Evolutionary conservation across 1,140 invertebrate species (phyloP), one percentile per base, ranked within the genome.

Genomic region (Tribolium madens): DNA sequence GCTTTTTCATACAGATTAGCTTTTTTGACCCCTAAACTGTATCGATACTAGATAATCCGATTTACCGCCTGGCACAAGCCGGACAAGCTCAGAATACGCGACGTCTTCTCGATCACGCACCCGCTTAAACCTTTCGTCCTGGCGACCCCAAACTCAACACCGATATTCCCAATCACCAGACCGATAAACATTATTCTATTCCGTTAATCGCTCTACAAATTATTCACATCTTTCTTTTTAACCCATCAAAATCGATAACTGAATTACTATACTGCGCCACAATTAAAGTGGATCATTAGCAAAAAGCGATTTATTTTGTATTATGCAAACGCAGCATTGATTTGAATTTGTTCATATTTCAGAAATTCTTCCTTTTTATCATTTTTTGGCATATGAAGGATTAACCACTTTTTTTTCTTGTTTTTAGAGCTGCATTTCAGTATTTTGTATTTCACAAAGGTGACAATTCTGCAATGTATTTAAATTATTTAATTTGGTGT

Each of bases 41-140:
- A 75, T 75, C 73, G 73, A 75, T 75, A 75, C 73, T 68, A 68
- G 53, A 31, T 75, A 75, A 75, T 75, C 73, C 52, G 73, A 75
- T 75, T 75, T 75, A 64, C 57, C 57, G 57, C 57, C 57, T 64
- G 57, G 57, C 57, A 64, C 57, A 64, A 64, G 57, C 57, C 57
- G 57, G 57, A 64, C 57, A 64, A 64, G 57, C 57, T 33, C 57
- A 64, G 57, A 64, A 64, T 64, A 64, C 57, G 33, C 33, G 57
- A 64, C 57, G 57, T 64, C 57, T 64, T 64, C 57, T 21, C 26
- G 6, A 64, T 64, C 57, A 64, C 57, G 57, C 57, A 64, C 21
- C 31, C 57, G 26, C 33, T 36, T 64, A 64, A 64, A 64, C 21
- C 57, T 33, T 36, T 64, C 13, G 9, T 12, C 57, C 57, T 12